A percentile compares a stretch with the other conserved stretches of the same genome.
Conservation (phyloP, 2,888 invertebrate genomes). For the Boloria selene region DNA sequence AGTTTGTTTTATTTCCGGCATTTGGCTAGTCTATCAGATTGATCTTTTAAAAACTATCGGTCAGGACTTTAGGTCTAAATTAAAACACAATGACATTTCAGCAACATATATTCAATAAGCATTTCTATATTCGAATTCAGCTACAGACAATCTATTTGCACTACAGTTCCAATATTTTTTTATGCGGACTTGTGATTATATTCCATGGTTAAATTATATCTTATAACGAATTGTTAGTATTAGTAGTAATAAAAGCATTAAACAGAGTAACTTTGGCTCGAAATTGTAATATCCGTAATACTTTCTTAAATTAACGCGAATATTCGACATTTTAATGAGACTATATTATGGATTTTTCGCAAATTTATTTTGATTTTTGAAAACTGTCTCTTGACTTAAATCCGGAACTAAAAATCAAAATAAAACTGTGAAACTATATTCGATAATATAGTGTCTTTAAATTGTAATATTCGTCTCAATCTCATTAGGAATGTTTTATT, state of each 20-base stretch:
- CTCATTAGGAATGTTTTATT: not conserved
- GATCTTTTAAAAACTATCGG: too few relatives aligned
- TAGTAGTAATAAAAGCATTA: conserved; percentile 1
- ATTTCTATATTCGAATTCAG: conserved; percentile 22
- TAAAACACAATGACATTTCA: conserved; percentile 28
- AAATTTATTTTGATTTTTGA: too few relatives aligned
- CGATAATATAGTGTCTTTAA: too few relatives aligned
- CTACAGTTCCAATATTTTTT: not conserved
- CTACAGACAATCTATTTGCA: conserved; percentile 22
- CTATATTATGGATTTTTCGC: too few relatives aligned
- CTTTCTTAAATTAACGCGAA: not conserved
- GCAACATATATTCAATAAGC: conserved; percentile 35
- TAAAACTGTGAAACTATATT: too few relatives aligned
- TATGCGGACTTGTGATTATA: not conserved
- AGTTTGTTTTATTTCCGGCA: too few relatives aligned
- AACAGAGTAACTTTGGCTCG: not conserved
- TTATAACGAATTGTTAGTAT: not conserved
- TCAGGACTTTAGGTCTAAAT: not conserved
- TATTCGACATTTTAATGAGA: too few relatives aligned
- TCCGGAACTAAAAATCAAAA: too few relatives aligned
- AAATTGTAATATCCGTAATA: not conserved
- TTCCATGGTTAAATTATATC: not conserved
- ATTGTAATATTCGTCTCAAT: not conserved
- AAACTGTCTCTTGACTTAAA: too few relatives aligned
- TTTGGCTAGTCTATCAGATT: too few relatives aligned